Conservation (phyloP, 2,888 invertebrate species). For the Anoncus sp. region DNA sequence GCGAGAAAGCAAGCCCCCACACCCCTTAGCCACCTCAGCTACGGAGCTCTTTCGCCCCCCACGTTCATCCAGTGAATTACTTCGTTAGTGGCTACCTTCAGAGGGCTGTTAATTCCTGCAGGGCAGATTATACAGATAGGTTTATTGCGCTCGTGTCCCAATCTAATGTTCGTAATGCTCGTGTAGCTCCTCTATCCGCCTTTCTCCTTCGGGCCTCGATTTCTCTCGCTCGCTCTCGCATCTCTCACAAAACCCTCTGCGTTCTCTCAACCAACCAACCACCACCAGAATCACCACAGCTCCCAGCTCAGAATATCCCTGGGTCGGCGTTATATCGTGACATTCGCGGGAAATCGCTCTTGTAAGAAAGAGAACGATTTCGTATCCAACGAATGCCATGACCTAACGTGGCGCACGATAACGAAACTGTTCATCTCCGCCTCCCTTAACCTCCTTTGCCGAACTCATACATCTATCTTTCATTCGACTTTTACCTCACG, state of each 20-base stretch:
- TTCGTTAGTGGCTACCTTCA: conserved; percentile 83
- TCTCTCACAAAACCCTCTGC: conserved; percentile 23
- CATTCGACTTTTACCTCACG: conserved; percentile 38
- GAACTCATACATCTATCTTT: conserved; percentile 14
- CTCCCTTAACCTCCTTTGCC: conserved; percentile 17
- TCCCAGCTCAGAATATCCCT: conserved; percentile 39
- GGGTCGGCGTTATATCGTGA: conserved; percentile 55
- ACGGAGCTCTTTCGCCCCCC: conserved; percentile 70
- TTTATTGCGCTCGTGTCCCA: conserved; percentile 83
- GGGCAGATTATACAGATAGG: conserved; percentile 84
- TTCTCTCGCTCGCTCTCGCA: conserved; percentile 61
- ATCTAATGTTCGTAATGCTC: conserved; percentile 83
- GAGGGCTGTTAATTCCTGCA: conserved; percentile 83
- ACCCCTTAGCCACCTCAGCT: conserved; percentile 61
- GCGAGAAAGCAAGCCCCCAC: conserved; percentile 62
- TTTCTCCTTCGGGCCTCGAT: conserved; percentile 58
- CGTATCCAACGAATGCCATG: conserved; percentile 37
- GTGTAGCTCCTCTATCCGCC: conserved; percentile 73
- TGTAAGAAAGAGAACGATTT: conserved; percentile 54
- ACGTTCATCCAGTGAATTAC: conserved; percentile 83
- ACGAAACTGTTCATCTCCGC: conserved; percentile 24
- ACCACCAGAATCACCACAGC: conserved; percentile 7
- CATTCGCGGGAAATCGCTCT: conserved; percentile 45
- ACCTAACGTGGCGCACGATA: conserved; percentile 52
- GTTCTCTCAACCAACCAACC: conserved; percentile 16